Evolutionary conservation across 64 coral and sea anemone species (phyloP), one percentile per base, ranked within the genome.

Genomic region (Catalaphyllia jardinei): DNA sequence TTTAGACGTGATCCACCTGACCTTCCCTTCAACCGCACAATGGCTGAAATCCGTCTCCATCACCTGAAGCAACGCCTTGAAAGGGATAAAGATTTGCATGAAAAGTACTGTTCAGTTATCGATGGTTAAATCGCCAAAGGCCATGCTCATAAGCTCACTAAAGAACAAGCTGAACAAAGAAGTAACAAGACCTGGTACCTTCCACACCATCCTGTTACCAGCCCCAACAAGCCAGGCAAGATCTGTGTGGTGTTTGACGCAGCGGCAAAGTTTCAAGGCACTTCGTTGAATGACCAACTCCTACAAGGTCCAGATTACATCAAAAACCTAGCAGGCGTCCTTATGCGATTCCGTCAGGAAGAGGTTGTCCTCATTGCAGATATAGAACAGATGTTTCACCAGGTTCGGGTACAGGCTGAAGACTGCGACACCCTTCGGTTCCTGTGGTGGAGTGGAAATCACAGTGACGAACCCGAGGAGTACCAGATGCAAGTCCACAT

Each of bases 401-500:
- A 79, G 12, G 77, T 79, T 51, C 77, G 51, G 31, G 80, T 91
- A 24, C 22, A 35, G 4, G 39, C 89, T 0, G 57, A 33, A 24
- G 80, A 85, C 28, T 74, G n/a, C 22, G 89, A 84, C 31, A 30
- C 67, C 20, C 50, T 91, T 57, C 46, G 80, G 33, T 91, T 84
- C 30, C 51, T 84, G 49, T 91, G 80, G 51, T 75, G 89, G 71
- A 75, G n/a, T 29, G 50, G 42, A 7, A 24, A 63, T 54, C 39
- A 76, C 12, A 55, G 63, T 25, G 29, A 76, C 11, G 42, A 71
- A 30, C 89, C 89, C 11, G 89, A 73, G 11, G 71, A 91, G 31
- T 91, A 84, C 31, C 67, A 91, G 28, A 91, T 85, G 79, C 78
- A 75, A 7, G 89, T 91, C 20, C 71, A 91, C 57, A 91, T 91